Conservation (phyloP, 2,797 vertebrate species). For the Bovichtus variegatus region DNA sequence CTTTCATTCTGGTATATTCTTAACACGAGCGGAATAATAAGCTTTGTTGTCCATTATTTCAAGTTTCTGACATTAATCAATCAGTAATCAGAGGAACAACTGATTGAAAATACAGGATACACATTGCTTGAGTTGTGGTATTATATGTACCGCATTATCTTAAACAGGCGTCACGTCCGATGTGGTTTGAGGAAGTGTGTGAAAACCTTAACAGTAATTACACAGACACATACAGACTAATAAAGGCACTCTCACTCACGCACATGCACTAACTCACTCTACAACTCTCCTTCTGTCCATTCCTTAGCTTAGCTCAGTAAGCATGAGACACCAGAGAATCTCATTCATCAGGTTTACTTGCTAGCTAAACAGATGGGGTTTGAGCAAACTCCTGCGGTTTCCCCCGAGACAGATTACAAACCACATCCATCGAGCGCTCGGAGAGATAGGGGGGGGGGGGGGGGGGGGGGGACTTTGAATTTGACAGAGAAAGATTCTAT, state of each 20-base stretch:
- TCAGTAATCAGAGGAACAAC: background rate
- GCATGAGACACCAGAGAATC: constrained; percentile 70
- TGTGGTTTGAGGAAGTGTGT: background rate
- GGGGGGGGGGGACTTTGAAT: constrained; percentile 21
- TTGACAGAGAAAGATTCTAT: constrained; percentile 35
- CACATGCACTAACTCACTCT: constrained; percentile 32
- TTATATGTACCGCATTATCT: background rate
- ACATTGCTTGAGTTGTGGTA: background rate
- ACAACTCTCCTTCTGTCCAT: constrained; percentile 58
- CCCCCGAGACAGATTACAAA: constrained; percentile 74
- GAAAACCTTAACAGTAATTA: constrained; percentile 30
- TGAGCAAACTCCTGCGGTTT: constrained; percentile 71
- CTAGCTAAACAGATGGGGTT: constrained; percentile 80
- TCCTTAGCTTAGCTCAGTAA: constrained; percentile 60
- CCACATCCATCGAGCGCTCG: constrained; percentile 59
- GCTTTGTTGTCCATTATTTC: background rate
- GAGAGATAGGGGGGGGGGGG: constrained; percentile 24
- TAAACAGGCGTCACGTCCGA: background rate
- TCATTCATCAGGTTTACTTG: constrained; percentile 78
- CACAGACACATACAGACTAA: constrained; percentile 29
- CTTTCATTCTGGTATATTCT: background rate
- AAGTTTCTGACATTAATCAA: background rate
- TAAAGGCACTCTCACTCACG: constrained; percentile 19
- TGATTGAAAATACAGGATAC: background rate
- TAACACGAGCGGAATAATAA: background rate